Base-by-base conservation (phyloP, 2,888 invertebrate species). In the Sphecodes monilicornis region DNA sequence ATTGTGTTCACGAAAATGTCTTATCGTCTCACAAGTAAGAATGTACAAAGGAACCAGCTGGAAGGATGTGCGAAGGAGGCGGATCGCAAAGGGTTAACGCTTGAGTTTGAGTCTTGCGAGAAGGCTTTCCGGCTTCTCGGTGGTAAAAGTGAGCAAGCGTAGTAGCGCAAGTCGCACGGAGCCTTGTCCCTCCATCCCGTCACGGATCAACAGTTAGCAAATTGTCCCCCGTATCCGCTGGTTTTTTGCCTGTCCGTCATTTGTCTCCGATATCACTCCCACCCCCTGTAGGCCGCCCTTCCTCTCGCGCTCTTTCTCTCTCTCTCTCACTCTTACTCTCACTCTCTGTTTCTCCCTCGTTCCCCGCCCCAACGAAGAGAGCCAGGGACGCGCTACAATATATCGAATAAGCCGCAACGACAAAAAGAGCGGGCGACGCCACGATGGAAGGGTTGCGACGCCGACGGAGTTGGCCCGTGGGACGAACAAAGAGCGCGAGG, bases 251-350 rank as follows among this genome's bases (percentile, higher is more conserved):
- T 92, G 93, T 89, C 92, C 91, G 93, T 94, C 94, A 94, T 94
- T 94, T 94, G 94, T 94, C 94, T 94, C 94, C 92, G 93, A 94
- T 94, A 94, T 94, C 94, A 93, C 92, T 92, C 91, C 60, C 88
- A 76, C 86, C 87, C 86, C 86, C 76, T 41, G 50, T 10, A 41
- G 41, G 32, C 64, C n/a, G 36, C 4, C 69, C 36, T 41, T 60
- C 72, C 22, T 18, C 71, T 32, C 64, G 29, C 18, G 26, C 29
- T 50, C 75, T 8, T 78, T 75, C 86, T 83, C 13, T 13, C 57
- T 13, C 54, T n/a, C 54, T n/a, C 41, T 41, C 41, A 6, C 41
- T 41, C 41, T 41, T n/a, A n/a, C 13, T 13, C 57, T 13, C 54
- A 10, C 54, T n/a, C n/a, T 54, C 54, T n/a, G n/a, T 54, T 11